Conservation (phyloP, 1,140 invertebrate genomes). For the Achroia grisella region DNA sequence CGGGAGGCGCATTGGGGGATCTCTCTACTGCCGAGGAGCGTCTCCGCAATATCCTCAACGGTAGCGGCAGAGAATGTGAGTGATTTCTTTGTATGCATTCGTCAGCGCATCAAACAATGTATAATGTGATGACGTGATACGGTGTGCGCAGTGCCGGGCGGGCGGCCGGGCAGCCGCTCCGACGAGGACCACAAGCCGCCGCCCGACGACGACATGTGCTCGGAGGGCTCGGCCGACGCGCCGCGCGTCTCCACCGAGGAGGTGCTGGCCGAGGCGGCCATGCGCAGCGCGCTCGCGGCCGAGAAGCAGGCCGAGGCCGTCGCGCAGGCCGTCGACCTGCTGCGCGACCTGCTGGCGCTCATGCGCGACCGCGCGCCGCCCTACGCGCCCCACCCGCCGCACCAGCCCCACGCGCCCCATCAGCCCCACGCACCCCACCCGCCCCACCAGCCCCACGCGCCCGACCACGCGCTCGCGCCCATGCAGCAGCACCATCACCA, state of each 20-base stretch:
- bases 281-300: slow-evolving; percentile 55
- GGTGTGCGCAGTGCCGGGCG: not conserved
- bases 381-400: slow-evolving; percentile 2
- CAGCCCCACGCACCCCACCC: slow-evolving; percentile 10
- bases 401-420: not conserved
- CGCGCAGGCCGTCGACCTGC: slow-evolving; percentile 46
- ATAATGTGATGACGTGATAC: not conserved
- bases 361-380: slow-evolving; percentile 30
- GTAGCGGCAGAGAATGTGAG: slow-evolving; percentile 5
- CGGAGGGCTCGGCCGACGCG: slow-evolving; percentile 29
- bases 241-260: slow-evolving; percentile 44
- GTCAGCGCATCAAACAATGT: not conserved
- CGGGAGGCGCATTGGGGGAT: slow-evolving; percentile 47
- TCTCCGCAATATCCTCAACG: slow-evolving; percentile 39
- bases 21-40: slow-evolving; percentile 51
- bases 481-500: slow-evolving; percentile 34
- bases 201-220: slow-evolving; percentile 48
- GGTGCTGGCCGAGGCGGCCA: slow-evolving; percentile 55
- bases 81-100: not conserved
- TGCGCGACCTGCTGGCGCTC: slow-evolving; percentile 41
- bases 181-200: slow-evolving; percentile 48
- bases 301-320: slow-evolving; percentile 63
- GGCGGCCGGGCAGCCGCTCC: slow-evolving; percentile 24
- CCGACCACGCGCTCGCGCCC: not conserved
- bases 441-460: slow-evolving; percentile 16